phyloP scores from a whole-genome alignment of 1,140 invertebrate species.

The Melanaphis sacchari region DNA sequence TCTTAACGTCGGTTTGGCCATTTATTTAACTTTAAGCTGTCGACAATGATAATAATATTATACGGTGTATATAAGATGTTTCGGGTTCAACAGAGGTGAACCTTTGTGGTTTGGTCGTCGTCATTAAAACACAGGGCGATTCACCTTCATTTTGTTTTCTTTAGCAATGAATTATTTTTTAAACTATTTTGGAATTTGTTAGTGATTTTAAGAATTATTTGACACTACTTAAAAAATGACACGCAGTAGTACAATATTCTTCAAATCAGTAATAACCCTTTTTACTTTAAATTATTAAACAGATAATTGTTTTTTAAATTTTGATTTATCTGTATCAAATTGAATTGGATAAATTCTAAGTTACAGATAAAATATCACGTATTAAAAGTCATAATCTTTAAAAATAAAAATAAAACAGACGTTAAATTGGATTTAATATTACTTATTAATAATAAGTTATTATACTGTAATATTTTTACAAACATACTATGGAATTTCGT shows the following conservation, averaged over 20 bases:
- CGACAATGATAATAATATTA: no score
- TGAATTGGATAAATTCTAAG: no score
- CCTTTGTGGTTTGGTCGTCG: background rate
- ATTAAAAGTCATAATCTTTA: no score
- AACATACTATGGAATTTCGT: no score
- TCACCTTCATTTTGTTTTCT: background rate
- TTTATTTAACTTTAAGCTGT: background rate
- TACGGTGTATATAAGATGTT: background rate
- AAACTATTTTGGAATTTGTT: background rate
- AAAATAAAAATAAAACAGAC: no score
- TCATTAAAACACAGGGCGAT: background rate
- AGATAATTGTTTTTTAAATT: no score
- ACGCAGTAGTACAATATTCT: accelerated
- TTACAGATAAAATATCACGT: no score
- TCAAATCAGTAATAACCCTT: background rate
- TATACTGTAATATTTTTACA: no score
- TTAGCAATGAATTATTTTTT: background rate
- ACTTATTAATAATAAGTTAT: no score
- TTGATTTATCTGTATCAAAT: no score
- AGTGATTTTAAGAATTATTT: background rate
- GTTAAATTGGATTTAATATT: no score
- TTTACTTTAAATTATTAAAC: no score
- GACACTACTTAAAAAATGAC: background rate
- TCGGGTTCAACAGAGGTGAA: background rate
- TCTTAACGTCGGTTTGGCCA: background rate